Evolutionary conservation across 2,888 invertebrate species (phyloP).

Genomic region (Mythimna vitellina): DNA sequence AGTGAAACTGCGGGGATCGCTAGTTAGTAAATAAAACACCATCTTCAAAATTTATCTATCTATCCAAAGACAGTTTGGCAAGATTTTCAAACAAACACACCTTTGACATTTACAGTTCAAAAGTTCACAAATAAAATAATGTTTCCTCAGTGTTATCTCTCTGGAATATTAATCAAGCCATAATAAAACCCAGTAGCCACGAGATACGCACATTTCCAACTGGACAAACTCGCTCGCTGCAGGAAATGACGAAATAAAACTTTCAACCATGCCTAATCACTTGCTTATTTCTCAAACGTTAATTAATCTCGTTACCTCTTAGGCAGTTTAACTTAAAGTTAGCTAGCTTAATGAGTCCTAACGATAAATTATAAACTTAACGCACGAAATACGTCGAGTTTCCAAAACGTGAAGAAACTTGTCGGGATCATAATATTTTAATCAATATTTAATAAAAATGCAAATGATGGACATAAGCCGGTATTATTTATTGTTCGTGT

Average conservation of each 20-base stretch:
- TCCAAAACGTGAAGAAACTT: constrained; percentile 52
- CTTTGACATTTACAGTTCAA: constrained; percentile 12
- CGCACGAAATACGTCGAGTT: constrained; percentile 29
- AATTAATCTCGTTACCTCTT: constrained; percentile 41
- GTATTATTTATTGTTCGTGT: constrained; percentile 56
- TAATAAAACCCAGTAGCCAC: constrained; percentile 17
- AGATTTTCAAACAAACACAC: constrained; percentile 7
- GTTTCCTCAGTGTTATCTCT: constrained; percentile 11
- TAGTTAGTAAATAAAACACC: constrained; percentile 19
- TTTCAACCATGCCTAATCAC: constrained; percentile 45
- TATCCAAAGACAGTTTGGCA: background rate
- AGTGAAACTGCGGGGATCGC: too few species aligned
- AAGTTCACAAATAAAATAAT: constrained; percentile 14
- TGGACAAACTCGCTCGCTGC: constrained; percentile 24
- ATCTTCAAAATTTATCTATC: too few species aligned
- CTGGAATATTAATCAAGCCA: constrained; percentile 28
- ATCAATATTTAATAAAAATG: constrained; percentile 67
- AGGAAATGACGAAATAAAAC: constrained; percentile 54
- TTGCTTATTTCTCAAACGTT: constrained; percentile 46
- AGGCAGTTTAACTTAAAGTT: constrained; percentile 8
- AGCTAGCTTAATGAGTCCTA: constrained; percentile 35
- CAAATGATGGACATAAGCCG: constrained; percentile 51
- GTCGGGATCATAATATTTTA: constrained; percentile 50
- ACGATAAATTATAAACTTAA: constrained; percentile 57
- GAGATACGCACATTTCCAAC: constrained; percentile 24